Evolutionary conservation across 2,888 invertebrate species (phyloP).

Genomic region (Polia nebulosa): DNA sequence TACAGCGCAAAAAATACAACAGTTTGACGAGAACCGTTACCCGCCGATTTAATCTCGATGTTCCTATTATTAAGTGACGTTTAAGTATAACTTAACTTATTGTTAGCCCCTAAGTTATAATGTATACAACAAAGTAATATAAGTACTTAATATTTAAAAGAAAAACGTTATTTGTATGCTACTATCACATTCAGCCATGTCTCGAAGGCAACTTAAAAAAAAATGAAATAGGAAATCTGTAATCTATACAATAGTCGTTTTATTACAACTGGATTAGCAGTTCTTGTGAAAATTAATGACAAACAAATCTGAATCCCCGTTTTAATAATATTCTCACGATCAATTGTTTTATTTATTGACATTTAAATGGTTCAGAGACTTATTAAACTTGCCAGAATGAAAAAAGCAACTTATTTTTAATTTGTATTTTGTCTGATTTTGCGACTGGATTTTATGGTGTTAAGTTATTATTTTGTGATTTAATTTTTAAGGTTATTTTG

Average conservation of each 20-base stretch:
- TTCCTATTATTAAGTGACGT: conserved; percentile 76
- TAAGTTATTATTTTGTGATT: conserved; percentile 51
- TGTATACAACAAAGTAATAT: conserved; percentile 52
- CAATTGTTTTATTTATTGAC: conserved; percentile 14
- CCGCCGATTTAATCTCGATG: conserved; percentile 80
- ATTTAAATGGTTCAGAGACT: conserved; percentile 47
- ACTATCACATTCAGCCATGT: conserved; percentile 30
- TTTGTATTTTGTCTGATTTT: conserved; percentile 41
- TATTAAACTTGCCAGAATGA: conserved; percentile 14
- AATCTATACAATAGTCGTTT: conserved; percentile 1
- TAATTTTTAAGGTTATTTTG: conserved; percentile 58
- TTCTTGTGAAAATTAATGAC: background rate
- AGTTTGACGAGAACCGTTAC: conserved; percentile 70
- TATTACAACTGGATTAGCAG: background rate
- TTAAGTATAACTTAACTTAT: conserved; percentile 73
- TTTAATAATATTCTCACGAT: background rate
- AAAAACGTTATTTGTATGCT: conserved; percentile 32
- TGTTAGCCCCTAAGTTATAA: conserved; percentile 67
- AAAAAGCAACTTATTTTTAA: conserved; percentile 20
- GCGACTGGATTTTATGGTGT: conserved; percentile 42
- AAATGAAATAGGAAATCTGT: background rate
- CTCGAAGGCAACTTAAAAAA: background rate
- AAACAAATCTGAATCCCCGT: background rate
- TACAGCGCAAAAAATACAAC: conserved; percentile 51
- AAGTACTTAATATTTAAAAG: conserved; percentile 62